These are phyloP conservation scores for Bombus sylvicola DNA, from an alignment of 1,140 invertebrate species.

Conservation along the genomic window DNA sequence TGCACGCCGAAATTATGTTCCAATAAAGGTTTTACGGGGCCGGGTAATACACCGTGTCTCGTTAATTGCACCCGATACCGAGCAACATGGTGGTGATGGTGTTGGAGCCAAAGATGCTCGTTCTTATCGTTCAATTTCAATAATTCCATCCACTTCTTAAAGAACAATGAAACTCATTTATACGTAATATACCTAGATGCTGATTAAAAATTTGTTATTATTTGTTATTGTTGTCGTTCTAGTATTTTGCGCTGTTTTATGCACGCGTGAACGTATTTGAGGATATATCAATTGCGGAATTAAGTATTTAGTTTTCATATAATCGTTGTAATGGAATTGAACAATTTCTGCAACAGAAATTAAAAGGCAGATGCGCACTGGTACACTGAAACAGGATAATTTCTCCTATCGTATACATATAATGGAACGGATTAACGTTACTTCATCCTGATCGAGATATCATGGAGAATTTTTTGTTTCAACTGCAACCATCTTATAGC, in stretches of 20 bases:
- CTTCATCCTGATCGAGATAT: neutral
- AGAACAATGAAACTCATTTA: too few species aligned
- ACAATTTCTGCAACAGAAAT: neutral
- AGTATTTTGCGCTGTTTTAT: too few species aligned
- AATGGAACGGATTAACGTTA: neutral
- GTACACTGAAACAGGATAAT: too few species aligned
- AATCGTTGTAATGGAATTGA: neutral
- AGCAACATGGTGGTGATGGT: neutral
- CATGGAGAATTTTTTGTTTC: neutral
- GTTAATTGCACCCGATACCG: slow-evolving; percentile 32
- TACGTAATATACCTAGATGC: too few species aligned
- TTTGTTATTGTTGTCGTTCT: too few species aligned
- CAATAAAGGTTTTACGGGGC: slow-evolving; percentile 69
- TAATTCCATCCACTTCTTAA: neutral
- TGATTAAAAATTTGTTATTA: too few species aligned
- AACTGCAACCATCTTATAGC: neutral
- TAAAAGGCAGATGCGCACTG: neutral
- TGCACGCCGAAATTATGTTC: slow-evolving; percentile 74
- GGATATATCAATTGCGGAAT: too few species aligned
- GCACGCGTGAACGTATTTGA: too few species aligned
- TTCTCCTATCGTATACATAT: too few species aligned
- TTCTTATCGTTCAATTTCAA: too few species aligned
- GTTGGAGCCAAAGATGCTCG: neutral
- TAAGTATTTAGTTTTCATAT: too few species aligned
- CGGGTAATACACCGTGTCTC: slow-evolving; percentile 16